A percentile compares a stretch with the other conserved stretches of the same genome.
These are phyloP conservation scores for Teleopsis dalmanni DNA, from an alignment of 1,140 invertebrate species.

Conservation along the genomic window DNA sequence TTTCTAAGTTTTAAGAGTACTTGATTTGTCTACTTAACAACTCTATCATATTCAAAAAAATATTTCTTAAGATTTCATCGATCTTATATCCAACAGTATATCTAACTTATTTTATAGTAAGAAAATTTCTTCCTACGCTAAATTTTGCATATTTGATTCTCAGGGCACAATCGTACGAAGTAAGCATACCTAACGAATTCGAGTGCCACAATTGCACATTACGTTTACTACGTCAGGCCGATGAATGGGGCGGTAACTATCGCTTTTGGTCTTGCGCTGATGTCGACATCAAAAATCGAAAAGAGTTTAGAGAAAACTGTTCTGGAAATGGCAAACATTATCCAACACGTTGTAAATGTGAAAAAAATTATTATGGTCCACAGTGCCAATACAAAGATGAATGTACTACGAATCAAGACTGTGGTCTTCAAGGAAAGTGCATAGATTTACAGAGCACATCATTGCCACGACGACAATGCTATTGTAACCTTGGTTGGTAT, in stretches of 20 bases:
- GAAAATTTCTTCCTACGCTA: too few species aligned
- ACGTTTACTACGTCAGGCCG: conserved; percentile 76
- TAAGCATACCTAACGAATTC: conserved; percentile 72
- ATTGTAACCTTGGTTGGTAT: conserved; percentile 81
- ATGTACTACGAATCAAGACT: conserved; percentile 74
- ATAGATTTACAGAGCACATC: conserved; percentile 70
- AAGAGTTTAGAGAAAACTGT: conserved; percentile 72
- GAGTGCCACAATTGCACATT: conserved; percentile 85
- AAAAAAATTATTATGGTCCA: conserved; percentile 69
- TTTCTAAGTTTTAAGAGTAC: too few species aligned
- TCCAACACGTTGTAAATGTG: conserved; percentile 71
- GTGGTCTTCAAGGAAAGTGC: conserved; percentile 76
- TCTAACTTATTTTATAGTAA: too few species aligned
- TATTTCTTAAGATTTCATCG: too few species aligned
- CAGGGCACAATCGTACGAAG: conserved; percentile 73
- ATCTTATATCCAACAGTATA: too few species aligned
- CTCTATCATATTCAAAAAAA: too few species aligned
- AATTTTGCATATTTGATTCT: too few species aligned
- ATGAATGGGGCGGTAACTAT: conserved; percentile 79
- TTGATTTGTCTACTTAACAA: too few species aligned
- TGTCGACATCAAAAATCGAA: conserved; percentile 71
- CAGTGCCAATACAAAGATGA: conserved; percentile 80
- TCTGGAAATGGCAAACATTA: conserved; percentile 72
- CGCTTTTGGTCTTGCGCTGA: conserved; percentile 93
- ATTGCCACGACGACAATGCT: conserved; percentile 76